Evolutionary conservation across 2,888 invertebrate genomes (phyloP), one percentile per base, ranked within the genome.

Genomic region (Corbicula japonica): DNA sequence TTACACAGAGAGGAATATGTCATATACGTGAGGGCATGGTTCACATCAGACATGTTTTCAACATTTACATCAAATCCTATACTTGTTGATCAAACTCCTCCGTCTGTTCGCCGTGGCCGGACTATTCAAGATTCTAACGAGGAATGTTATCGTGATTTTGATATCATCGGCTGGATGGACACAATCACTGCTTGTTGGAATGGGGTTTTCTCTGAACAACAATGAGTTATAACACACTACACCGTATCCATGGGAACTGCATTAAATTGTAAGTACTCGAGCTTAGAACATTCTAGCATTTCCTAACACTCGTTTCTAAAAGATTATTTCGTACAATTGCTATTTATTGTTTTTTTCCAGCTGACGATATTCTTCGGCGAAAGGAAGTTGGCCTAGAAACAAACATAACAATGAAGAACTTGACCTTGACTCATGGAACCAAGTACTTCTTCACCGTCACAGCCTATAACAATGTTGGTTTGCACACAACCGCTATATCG

Each of bases 21-120:
- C 3, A 30, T 81, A 4, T 86, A 87, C 48, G 74, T 86, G 2
- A 75, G 76, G 34, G 82, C 76, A 8, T 88, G 88, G 88, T 54
- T 69, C 30, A 65, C 73, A 6, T 21, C 34, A 21, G 54, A 81
- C 18, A 28, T 48, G 1, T 84, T 54, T 26, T 32, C 50, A 2
- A 66, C 78, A 26, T 81, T 79, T 38, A 28, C 23, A 32, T 87
- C 87, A 2, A 2, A 18, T 3, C 80, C 85, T 2, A 56, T 87
- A 3, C 15, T 58, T 8, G 70, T 85, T 2, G 88, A 88, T 54
- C 75, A 76, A 8, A 76, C 87, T 1, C 70, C 85, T 12, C 88
- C 88, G 10, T 38, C 32, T 10, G 58, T 83, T 5, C 63, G 48
- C 10, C 61, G 71, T 50, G 85, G 86, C 23, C 62, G 56, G 28